These are phyloP conservation scores for Rhamphomyia laevipes DNA, from an alignment of 2,888 invertebrate species.

Conservation along the genomic window DNA sequence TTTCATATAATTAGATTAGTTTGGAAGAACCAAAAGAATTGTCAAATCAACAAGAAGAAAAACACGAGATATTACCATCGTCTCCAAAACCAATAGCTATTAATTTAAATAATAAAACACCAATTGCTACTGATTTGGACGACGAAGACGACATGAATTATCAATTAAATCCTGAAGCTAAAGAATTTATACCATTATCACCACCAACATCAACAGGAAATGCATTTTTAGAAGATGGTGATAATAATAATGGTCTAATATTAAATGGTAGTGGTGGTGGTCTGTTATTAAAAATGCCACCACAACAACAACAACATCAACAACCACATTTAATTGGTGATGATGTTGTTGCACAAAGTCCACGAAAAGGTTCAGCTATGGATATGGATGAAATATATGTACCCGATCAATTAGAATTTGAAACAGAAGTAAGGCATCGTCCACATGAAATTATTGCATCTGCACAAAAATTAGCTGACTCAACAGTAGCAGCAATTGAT, in stretches of 20 bases:
- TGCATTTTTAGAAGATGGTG: constrained; percentile 3
- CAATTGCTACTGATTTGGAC: background rate
- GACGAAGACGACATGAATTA: constrained; percentile 52
- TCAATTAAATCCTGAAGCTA: constrained; percentile 72
- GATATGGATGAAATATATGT: constrained; percentile 32
- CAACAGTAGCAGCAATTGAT: constrained; percentile 16
- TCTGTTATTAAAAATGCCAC: background rate
- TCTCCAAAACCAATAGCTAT: no score
- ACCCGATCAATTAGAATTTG: constrained; percentile 32
- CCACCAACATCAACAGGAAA: constrained; percentile 34
- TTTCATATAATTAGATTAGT: background rate
- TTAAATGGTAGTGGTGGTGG: background rate
- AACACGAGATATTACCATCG: no score
- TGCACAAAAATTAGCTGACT: background rate
- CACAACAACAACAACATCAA: constrained; percentile 10
- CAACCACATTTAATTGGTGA: constrained; percentile 25
- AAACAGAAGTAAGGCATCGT: constrained; percentile 29
- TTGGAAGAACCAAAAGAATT: background rate
- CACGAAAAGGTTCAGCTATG: constrained; percentile 46
- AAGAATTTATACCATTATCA: constrained; percentile 67
- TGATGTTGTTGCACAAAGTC: constrained; percentile 54
- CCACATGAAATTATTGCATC: constrained; percentile 26
- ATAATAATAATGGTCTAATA: background rate
- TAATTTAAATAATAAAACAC: background rate
- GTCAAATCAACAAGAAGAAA: no score